phyloP scores from a whole-genome alignment of 2,797 vertebrate species.

The Propithecus perrieri region DNA sequence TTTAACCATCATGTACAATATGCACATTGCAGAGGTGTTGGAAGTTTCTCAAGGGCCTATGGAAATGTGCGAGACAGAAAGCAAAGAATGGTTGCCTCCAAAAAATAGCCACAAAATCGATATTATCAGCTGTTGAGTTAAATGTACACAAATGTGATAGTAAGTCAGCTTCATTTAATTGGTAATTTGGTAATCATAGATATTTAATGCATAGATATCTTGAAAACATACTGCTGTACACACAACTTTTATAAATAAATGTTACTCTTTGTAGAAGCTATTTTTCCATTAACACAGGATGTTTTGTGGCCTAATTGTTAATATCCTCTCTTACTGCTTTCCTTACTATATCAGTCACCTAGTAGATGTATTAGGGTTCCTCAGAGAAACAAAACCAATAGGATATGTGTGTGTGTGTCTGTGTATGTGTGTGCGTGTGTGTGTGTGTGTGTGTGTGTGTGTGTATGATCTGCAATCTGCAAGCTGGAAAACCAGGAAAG shows the following conservation, averaged over 20 bases:
- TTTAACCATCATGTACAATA: background rate
- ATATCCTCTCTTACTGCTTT: background rate
- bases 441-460: background rate
- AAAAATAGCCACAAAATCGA: background rate
- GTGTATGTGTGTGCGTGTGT: background rate
- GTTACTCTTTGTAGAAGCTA: background rate
- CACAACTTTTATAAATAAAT: background rate
- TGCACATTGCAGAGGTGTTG: background rate
- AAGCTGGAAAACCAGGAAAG: background rate
- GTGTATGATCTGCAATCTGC: background rate
- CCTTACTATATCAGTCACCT: background rate
- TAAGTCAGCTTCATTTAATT: background rate
- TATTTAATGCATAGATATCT: background rate
- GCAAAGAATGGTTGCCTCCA: background rate
- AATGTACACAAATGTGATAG: background rate
- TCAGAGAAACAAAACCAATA: background rate
- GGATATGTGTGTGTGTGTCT: background rate
- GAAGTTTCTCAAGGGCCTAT: background rate
- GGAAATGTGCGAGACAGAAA: background rate
- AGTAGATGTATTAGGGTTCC: background rate
- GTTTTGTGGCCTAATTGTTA: background rate
- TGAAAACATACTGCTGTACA: background rate
- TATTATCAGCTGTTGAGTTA: background rate
- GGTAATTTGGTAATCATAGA: background rate
- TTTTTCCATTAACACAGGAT: background rate